phyloP scores from a whole-genome alignment of 2,888 invertebrate species.

The Chrysodeixis includens region DNA sequence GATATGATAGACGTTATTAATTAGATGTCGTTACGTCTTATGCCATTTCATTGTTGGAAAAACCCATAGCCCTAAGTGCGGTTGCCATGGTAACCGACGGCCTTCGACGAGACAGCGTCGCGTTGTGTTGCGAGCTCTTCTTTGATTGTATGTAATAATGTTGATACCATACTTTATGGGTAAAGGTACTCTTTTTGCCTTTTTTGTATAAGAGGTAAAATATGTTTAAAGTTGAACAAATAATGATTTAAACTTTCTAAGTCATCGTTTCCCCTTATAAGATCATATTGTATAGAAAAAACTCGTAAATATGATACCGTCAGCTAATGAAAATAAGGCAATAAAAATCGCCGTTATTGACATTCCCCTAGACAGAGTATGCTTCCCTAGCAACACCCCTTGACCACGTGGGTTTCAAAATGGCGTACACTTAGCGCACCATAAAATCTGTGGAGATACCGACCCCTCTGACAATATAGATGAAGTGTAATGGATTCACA shows the following conservation, averaged over 20 bases:
- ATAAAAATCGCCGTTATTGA: constrained; percentile 55
- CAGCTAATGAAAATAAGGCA: constrained; percentile 51
- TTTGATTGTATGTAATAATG: constrained; percentile 11
- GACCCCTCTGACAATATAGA: constrained; percentile 57
- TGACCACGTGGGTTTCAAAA: constrained; percentile 69
- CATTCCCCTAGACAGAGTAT: constrained; percentile 39
- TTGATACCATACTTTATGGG: background rate
- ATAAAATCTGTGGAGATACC: constrained; percentile 69
- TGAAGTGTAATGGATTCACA: constrained; percentile 68
- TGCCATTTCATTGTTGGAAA: constrained; percentile 86
- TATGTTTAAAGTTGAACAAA: background rate
- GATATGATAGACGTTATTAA: constrained; percentile 89
- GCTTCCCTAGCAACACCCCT: constrained; percentile 62
- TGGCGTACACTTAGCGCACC: constrained; percentile 72
- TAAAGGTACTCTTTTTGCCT: background rate
- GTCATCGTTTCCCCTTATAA: background rate
- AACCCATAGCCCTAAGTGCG: constrained; percentile 72
- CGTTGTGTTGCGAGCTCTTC: constrained; percentile 14
- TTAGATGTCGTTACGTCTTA: constrained; percentile 87
- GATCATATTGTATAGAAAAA: constrained; percentile 7
- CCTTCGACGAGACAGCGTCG: constrained; percentile 13
- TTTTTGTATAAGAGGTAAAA: background rate
- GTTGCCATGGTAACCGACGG: constrained; percentile 66
- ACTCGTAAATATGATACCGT: constrained; percentile 23
- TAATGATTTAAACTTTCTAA: background rate